Evolutionary conservation across 2,888 invertebrate species (phyloP).

Genomic region (Sylvicola cinctus): DNA sequence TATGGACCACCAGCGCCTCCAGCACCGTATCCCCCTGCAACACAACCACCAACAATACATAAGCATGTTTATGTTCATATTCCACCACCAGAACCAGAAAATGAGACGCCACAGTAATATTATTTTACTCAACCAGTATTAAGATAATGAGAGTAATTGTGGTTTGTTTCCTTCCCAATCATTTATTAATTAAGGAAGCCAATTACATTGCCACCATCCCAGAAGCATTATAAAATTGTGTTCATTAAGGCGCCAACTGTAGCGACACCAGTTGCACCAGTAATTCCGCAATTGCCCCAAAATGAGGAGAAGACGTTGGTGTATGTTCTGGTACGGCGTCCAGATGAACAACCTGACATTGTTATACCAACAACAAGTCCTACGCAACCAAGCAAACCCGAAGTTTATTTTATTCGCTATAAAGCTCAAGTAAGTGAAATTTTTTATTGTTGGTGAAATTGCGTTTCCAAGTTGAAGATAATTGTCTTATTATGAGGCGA

Average conservation of each 20-base stretch:
- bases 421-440: constrained; percentile 34
- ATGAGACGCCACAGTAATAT: constrained; percentile 39
- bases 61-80: constrained; percentile 85
- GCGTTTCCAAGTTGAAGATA: too few species aligned
- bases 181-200: constrained; percentile 15
- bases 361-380: constrained; percentile 45
- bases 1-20: constrained; percentile 12
- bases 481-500: too few species aligned
- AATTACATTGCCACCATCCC: constrained; percentile 35
- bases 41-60: constrained; percentile 57
- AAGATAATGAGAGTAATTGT: neutral
- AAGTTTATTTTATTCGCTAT: constrained; percentile 56
- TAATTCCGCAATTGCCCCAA: constrained; percentile 39
- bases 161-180: neutral
- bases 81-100: constrained; percentile 69
- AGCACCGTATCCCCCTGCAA: constrained; percentile 29
- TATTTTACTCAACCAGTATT: constrained; percentile 7
- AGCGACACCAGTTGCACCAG: constrained; percentile 36
- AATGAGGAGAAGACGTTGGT: constrained; percentile 56
- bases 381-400: constrained; percentile 53
- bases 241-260: constrained; percentile 54
- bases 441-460: too few species aligned
- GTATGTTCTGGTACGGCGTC: constrained; percentile 54
- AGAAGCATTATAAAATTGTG: constrained; percentile 61
- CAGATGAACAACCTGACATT: constrained; percentile 47